Evolutionary conservation across 2,888 invertebrate genomes (phyloP), one percentile per base, ranked within the genome.

Genomic region (Campoplex nolae): DNA sequence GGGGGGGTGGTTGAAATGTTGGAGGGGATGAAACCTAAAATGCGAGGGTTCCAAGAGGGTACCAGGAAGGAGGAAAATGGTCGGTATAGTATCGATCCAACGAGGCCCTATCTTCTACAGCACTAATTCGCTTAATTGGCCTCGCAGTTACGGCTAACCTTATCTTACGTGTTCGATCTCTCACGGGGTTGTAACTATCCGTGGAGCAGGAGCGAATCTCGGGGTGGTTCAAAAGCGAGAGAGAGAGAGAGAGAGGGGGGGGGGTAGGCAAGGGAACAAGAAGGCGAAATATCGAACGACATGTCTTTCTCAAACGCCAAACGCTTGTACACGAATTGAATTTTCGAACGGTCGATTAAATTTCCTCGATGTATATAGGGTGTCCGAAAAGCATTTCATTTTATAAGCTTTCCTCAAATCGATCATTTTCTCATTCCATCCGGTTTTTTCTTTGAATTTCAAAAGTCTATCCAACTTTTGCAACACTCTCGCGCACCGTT

Each of bases 71-170:
- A 73, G 74, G 45, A 56, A 62, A 58, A 62, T 62, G 23, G 13
- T 62, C 67, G 77, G 67, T 51, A 71, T 71, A 56, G 68, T 84
- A 87, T 87, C 87, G 87, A 87, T 87, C 82, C 75, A 58, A 28
- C 58, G 67, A 76, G 78, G 80, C 87, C 84, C 87, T 87, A 87
- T 87, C 87, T 84, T 87, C 79, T 68, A 82, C 81, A 75, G 83
- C 88, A 83, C 87, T 88, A 87, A 88, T 88, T 88, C 85, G 87
- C 83, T 87, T 88, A 88, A 88, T 88, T 88, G 88, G 85, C 82
- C 84, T 73, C 78, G 79, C 83, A 83, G 88, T 88, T 82, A 87
- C 86, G 83, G 86, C 88, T 77, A 86, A 83, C 79, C 88, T 88
- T 88, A 88, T 88, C 88, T 88, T 86, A 86, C 82, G 82, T 86